phyloP scores from a whole-genome alignment of 2,888 invertebrate genomes.

The Listrodromus nycthemerus region DNA sequence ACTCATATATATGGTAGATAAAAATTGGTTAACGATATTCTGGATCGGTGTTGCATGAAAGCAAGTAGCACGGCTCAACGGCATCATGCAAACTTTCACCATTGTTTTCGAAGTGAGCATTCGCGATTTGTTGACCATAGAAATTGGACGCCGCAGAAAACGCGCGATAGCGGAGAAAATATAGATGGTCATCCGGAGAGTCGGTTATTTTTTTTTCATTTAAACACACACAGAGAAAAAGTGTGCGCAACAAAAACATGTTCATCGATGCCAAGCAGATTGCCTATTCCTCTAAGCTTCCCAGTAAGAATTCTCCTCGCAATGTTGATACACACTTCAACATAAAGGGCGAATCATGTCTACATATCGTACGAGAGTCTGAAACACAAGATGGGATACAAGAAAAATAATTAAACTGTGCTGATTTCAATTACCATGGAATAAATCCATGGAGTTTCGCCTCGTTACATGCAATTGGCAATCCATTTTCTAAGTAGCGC shows the following conservation, averaged over 20 bases:
- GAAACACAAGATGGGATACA: neutral
- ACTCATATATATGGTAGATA: neutral
- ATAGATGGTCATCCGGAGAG: neutral
- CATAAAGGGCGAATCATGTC: neutral
- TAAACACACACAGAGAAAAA: neutral
- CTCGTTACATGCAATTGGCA: neutral
- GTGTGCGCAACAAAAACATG: neutral
- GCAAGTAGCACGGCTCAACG: no score
- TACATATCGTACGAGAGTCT: neutral
- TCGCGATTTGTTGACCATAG: slow-evolving; percentile 14
- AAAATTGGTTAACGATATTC: neutral
- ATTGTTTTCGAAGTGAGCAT: slow-evolving; percentile 16
- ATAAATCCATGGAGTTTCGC: slow-evolving; percentile 9
- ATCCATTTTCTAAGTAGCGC: neutral
- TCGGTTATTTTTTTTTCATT: slow-evolving; percentile 4
- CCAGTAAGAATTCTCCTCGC: slow-evolving; percentile 14
- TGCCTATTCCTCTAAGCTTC: slow-evolving; percentile 9
- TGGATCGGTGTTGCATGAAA: neutral
- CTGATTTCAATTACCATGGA: neutral
- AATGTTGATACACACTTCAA: slow-evolving; percentile 8
- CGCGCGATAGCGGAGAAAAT: neutral
- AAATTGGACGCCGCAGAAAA: slow-evolving; percentile 12
- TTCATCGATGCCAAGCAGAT: slow-evolving; percentile 26
- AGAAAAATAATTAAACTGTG: neutral
- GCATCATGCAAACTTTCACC: slow-evolving; percentile 52